Percentiles rank a stretch among this genome's conserved stretches.
Evolutionary conservation across 1,140 invertebrate species (phyloP).

Genomic region (Magallana gigas): DNA sequence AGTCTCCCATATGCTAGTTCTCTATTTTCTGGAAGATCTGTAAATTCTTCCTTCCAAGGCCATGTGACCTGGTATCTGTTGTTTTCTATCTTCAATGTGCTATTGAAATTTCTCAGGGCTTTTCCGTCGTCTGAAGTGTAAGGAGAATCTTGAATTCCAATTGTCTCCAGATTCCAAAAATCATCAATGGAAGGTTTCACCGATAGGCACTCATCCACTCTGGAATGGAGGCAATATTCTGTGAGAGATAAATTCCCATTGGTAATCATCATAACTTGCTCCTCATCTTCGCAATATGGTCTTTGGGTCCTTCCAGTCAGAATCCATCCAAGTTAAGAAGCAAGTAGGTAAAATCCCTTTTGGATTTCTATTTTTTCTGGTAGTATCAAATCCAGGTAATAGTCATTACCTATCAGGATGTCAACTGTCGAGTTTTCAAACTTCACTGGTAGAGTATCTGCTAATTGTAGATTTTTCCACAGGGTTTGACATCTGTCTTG

Average conservation of each 20-base stretch:
- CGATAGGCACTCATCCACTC: conserved; percentile 12
- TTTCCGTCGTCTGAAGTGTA: too few species aligned
- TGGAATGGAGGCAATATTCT: conserved; percentile 18
- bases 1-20: too few species aligned
- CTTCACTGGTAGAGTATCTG: conserved; percentile 38
- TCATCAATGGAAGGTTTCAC: too few species aligned
- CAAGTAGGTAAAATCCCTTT: too few species aligned
- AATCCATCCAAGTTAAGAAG: not conserved
- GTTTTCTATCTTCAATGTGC: too few species aligned
- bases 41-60: too few species aligned
- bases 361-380: conserved; percentile 31
- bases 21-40: too few species aligned
- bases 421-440: conserved; percentile 22
- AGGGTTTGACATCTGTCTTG: conserved; percentile 32
- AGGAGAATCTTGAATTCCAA: conserved; percentile 45
- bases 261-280: conserved; percentile 44
- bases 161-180: too few species aligned
- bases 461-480: conserved; percentile 30
- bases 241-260: conserved; percentile 41
- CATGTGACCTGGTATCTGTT: too few species aligned
- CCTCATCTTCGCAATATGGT: not conserved
- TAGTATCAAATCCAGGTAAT: conserved; percentile 46
- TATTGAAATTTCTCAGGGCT: too few species aligned
- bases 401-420: conserved; percentile 41
- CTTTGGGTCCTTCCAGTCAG: conserved; percentile 26